phyloP scores from a whole-genome alignment of 2,797 vertebrate species.

The Passerculus sandwichensis region DNA sequence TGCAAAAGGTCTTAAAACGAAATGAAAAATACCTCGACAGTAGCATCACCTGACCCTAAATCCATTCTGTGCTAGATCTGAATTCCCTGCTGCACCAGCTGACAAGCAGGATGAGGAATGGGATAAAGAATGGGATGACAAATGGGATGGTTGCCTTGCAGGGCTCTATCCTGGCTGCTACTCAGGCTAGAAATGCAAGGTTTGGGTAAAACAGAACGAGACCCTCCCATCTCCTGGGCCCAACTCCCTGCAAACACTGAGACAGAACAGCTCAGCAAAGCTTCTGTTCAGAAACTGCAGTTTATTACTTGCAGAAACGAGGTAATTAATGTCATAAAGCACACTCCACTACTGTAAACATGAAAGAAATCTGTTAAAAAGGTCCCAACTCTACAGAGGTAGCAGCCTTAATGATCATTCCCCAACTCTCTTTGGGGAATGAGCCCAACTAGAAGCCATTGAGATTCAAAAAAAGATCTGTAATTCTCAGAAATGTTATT shows the following conservation, averaged over 20 bases:
- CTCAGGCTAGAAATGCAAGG: background rate
- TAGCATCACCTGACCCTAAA: background rate
- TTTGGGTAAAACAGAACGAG: background rate
- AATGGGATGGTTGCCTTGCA: background rate
- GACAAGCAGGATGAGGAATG: background rate
- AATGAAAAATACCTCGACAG: slow-evolving; percentile 7
- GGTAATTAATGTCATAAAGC: background rate
- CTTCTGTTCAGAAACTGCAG: background rate
- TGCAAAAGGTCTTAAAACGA: background rate
- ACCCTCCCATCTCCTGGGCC: background rate
- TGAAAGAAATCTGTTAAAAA: background rate
- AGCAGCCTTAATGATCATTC: background rate
- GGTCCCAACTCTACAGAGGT: background rate
- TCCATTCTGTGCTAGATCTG: background rate
- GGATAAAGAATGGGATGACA: background rate
- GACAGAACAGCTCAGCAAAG: background rate
- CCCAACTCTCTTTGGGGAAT: background rate
- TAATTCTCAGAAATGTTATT: background rate
- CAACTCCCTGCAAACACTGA: background rate
- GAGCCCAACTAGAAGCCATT: background rate
- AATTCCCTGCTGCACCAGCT: background rate
- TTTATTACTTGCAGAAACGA: background rate
- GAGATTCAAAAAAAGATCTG: background rate
- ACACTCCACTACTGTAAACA: background rate
- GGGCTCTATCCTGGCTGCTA: background rate